A percentile compares a stretch with the other conserved stretches of the same genome.
Evolutionary conservation across 1,140 invertebrate genomes (phyloP).

Genomic region (Drosophila persimilis): DNA sequence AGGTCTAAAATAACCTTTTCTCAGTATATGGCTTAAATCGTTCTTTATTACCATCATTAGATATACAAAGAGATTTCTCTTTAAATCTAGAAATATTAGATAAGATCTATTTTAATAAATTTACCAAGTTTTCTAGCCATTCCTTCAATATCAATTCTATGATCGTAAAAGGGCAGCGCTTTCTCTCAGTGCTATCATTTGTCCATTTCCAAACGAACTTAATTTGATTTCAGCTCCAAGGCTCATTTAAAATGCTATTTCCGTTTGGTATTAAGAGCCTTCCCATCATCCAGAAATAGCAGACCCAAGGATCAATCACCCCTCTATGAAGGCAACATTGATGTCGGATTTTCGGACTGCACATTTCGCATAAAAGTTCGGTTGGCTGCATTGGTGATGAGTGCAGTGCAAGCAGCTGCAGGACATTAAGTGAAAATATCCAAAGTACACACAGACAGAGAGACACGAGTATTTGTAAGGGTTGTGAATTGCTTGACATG

Average conservation of each 20-base stretch:
- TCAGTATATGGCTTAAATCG: neutral
- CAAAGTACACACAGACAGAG: constrained; percentile 30
- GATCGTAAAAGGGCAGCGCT: no score
- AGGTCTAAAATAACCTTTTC: neutral
- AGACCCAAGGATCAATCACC: constrained; percentile 16
- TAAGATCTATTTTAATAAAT: no score
- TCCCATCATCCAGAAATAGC: constrained; percentile 17
- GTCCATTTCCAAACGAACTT: constrained; percentile 23
- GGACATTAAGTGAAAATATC: constrained; percentile 60
- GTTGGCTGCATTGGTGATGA: constrained; percentile 23
- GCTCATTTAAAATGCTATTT: constrained; percentile 58
- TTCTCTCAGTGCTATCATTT: constrained; percentile 5
- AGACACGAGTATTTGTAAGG: constrained; percentile 1
- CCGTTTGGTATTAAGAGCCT: constrained; percentile 9
- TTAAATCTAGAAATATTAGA: no score
- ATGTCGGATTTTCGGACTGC: constrained; percentile 12
- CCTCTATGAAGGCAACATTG: constrained; percentile 28
- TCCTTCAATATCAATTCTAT: no score
- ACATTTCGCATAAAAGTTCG: constrained; percentile 6
- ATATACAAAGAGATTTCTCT: no score
- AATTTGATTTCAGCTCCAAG: constrained; percentile 39
- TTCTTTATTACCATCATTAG: no score
- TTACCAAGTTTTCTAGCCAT: neutral
- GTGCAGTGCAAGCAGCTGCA: constrained; percentile 40
- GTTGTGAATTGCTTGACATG: no score